These are phyloP conservation scores for Thera britannica DNA, from an alignment of 2,888 invertebrate species.

Conservation along the genomic window DNA sequence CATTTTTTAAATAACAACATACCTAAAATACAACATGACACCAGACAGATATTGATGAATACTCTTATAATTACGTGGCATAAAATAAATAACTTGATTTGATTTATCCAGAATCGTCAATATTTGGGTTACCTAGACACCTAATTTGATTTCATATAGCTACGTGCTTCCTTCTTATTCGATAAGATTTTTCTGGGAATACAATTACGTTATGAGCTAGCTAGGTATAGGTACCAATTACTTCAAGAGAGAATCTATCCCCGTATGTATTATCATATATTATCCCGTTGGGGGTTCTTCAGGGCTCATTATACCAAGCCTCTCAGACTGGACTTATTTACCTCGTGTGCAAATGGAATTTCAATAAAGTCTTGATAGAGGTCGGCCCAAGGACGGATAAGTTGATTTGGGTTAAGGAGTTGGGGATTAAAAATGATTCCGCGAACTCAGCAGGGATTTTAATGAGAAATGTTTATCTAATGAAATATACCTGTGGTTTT, in stretches of 20 bases:
- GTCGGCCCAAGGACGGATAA: slow-evolving; percentile 22
- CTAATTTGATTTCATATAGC: too few relatives aligned
- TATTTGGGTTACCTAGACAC: background rate
- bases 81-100: too few relatives aligned
- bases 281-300: slow-evolving; percentile 55
- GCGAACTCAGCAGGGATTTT: slow-evolving; percentile 17
- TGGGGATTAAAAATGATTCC: slow-evolving; percentile 19
- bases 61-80: background rate
- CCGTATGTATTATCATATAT: slow-evolving; percentile 62
- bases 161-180: background rate
- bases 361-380: slow-evolving; percentile 31
- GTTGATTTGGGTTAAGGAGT: slow-evolving; percentile 27
- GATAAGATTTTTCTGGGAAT: background rate
- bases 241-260: slow-evolving; percentile 48
- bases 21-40: too few relatives aligned
- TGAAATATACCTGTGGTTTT: background rate
- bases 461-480: slow-evolving; percentile 8
- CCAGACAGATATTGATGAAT: too few relatives aligned
- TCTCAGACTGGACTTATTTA: slow-evolving; percentile 42
- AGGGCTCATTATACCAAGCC: slow-evolving; percentile 53
- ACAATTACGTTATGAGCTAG: background rate
- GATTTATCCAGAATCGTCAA: background rate
- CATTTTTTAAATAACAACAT: too few relatives aligned
- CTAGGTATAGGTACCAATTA: slow-evolving; percentile 43
- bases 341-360: slow-evolving; percentile 43